phyloP scores from a whole-genome alignment of 2,113 vertebrate genomes.

The Corythoichthys intestinalis region DNA sequence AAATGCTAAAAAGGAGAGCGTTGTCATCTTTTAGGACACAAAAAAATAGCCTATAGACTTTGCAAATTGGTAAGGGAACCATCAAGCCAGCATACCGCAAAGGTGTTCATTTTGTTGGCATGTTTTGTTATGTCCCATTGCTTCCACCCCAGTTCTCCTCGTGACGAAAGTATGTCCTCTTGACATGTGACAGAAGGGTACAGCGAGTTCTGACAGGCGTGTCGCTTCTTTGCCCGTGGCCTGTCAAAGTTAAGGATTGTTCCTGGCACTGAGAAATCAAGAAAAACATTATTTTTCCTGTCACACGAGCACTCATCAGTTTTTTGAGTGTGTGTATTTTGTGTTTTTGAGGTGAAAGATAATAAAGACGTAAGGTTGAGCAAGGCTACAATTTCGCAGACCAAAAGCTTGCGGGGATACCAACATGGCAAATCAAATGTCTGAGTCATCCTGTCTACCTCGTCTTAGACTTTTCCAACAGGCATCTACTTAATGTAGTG shows the following conservation, averaged over 20 bases:
- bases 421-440: conserved; percentile 56
- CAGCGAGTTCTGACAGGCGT: background rate
- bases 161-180: background rate
- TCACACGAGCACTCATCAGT: background rate
- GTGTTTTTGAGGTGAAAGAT: conserved; percentile 21
- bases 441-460: conserved; percentile 39
- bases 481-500: conserved; percentile 38
- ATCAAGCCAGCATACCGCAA: background rate
- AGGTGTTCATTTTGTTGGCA: background rate
- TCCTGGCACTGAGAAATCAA: background rate
- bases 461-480: conserved; percentile 50
- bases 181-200: background rate
- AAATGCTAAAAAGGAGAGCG: background rate
- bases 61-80: background rate
- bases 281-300: conserved; percentile 1
- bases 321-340: conserved; percentile 8
- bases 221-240: background rate
- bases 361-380: conserved; percentile 30
- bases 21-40: background rate
- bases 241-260: background rate
- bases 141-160: background rate
- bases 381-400: conserved; percentile 49
- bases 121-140: background rate
- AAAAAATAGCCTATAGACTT: background rate
- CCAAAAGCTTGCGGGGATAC: conserved; percentile 48